Evolutionary conservation across 2,888 invertebrate genomes (phyloP).

Genomic region (Andricus quercusramuli): DNA sequence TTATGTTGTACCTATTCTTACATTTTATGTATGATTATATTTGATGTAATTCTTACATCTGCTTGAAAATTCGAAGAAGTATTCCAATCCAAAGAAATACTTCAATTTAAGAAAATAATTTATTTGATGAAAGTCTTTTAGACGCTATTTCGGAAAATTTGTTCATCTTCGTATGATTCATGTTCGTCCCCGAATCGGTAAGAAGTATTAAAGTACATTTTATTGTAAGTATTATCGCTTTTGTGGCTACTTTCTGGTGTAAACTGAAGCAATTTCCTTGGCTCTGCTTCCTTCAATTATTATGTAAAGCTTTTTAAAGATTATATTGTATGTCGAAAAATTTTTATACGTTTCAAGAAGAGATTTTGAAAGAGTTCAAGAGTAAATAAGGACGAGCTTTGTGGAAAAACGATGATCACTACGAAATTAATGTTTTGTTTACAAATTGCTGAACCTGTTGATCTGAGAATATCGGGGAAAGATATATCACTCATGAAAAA

Average conservation of each 20-base stretch:
- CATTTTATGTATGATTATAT: conserved; percentile 52
- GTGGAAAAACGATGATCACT: conserved; percentile 1
- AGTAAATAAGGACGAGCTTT: neutral
- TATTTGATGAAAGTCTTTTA: neutral
- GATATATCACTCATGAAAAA: conserved; percentile 39
- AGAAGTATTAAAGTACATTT: conserved; percentile 1
- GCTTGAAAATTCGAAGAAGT: neutral
- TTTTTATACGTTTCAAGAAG: conserved; percentile 36
- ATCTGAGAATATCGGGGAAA: conserved; percentile 27
- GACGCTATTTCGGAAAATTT: neutral
- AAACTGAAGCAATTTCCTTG: conserved; percentile 24
- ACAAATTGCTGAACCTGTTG: conserved; percentile 19
- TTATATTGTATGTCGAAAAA: conserved; percentile 18
- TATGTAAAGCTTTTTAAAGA: conserved; percentile 39
- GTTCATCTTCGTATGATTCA: neutral
- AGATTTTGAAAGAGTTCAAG: conserved; percentile 1
- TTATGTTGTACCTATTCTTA: conserved; percentile 53
- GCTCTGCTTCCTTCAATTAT: conserved; percentile 43
- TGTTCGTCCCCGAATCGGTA: neutral
- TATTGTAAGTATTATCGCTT: neutral
- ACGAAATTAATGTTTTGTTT: conserved; percentile 20
- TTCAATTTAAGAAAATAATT: neutral
- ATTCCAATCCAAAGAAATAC: neutral
- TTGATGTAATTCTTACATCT: conserved; percentile 47
- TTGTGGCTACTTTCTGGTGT: conserved; percentile 8